A percentile compares a stretch with the other conserved stretches of the same genome.
Evolutionary conservation across 2,113 vertebrate species (phyloP).

Genomic region (Pyrgilauda ruficollis): DNA sequence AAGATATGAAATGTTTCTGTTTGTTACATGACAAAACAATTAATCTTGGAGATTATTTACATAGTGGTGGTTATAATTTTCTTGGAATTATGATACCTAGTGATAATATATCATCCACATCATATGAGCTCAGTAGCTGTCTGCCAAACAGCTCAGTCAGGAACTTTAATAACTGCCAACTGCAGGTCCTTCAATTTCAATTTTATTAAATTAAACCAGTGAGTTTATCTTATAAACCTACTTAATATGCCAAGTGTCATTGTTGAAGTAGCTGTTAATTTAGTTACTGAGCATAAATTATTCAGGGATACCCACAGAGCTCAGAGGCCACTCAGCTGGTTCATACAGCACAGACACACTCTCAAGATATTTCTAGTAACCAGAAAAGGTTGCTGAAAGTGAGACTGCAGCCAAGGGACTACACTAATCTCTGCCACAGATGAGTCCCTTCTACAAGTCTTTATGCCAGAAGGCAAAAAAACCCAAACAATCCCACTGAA

Average conservation of each 20-base stretch:
- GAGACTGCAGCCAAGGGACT: background rate
- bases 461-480: background rate
- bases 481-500: fast-evolving
- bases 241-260: background rate
- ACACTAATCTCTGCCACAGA: background rate
- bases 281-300: background rate
- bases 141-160: background rate
- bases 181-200: background rate
- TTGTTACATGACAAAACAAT: background rate
- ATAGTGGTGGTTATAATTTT: background rate
- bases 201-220: background rate
- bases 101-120: background rate
- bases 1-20: background rate
- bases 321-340: background rate
- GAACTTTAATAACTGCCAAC: background rate
- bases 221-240: background rate
- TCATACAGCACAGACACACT: background rate
- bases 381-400: background rate
- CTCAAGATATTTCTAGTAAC: background rate
- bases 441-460: background rate
- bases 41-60: background rate
- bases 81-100: background rate
- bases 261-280: background rate
- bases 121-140: background rate
- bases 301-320: background rate